A percentile compares a stretch with the other conserved stretches of the same genome.
phyloP scores from a whole-genome alignment of 2,888 invertebrate species.

The Heliconius charithonia region DNA sequence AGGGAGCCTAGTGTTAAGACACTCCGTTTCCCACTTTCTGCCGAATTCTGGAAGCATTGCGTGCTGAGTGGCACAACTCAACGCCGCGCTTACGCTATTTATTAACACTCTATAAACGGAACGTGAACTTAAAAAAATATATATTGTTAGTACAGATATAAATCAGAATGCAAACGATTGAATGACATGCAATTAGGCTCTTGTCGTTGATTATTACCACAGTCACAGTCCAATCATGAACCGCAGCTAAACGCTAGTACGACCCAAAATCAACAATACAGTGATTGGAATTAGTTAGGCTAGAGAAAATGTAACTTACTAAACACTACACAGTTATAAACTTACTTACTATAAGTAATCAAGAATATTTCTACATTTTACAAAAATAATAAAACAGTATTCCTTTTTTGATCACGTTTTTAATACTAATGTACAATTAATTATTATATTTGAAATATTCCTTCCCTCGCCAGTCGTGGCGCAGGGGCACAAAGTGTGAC shows the following conservation, averaged over 20 bases:
- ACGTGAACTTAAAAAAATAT: background rate
- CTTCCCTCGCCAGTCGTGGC: too few relatives aligned
- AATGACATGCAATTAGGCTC: conserved; percentile 37
- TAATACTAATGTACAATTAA: too few relatives aligned
- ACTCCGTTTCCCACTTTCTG: too few relatives aligned
- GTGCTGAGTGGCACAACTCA: too few relatives aligned
- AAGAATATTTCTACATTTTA: background rate
- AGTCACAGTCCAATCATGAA: conserved; percentile 45
- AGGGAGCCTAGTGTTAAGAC: too few relatives aligned
- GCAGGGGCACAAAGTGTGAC: too few relatives aligned
- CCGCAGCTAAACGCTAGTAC: conserved; percentile 38
- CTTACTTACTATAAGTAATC: too few relatives aligned
- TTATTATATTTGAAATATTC: too few relatives aligned
- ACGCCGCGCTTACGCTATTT: too few relatives aligned
- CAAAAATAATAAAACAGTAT: background rate
- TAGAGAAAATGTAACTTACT: conserved; percentile 17
- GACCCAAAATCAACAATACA: conserved; percentile 20
- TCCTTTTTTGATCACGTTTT: background rate
- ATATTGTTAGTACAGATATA: background rate
- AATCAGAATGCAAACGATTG: conserved; percentile 5
- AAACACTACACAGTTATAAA: too few relatives aligned
- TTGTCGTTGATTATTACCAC: conserved; percentile 46
- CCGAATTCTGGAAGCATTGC: too few relatives aligned
- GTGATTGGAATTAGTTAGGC: conserved; percentile 27
- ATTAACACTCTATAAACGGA: background rate